These are phyloP conservation scores for Pseudomugil gertrudae DNA, from an alignment of 2,797 vertebrate genomes.

Conservation along the genomic window DNA sequence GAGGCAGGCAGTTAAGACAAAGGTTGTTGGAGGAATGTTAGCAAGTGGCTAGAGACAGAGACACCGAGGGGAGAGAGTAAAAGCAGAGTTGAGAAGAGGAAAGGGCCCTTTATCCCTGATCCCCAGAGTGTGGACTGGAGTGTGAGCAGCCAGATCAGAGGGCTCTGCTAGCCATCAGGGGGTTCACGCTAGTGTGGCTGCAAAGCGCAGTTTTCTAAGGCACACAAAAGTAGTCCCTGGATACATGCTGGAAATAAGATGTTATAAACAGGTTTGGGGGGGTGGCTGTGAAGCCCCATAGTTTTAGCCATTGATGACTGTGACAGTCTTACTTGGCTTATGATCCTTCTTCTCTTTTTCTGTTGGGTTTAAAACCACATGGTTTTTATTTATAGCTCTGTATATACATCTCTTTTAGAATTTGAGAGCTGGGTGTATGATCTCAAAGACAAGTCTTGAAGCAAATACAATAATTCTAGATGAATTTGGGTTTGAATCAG, in stretches of 20 bases:
- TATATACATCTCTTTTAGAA: constrained; percentile 40
- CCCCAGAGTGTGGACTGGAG: constrained; percentile 68
- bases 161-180: constrained; percentile 65
- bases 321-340: constrained; percentile 43
- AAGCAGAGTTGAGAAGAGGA: constrained; percentile 42
- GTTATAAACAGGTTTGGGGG: constrained; percentile 65
- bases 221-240: constrained; percentile 58
- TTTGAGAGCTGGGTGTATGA: constrained; percentile 7
- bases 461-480: constrained; percentile 37
- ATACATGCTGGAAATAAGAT: constrained; percentile 66
- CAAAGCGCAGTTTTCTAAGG: constrained; percentile 61
- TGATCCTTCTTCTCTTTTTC: constrained; percentile 31
- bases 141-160: constrained; percentile 72
- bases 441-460: constrained; percentile 35
- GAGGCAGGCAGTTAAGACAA: constrained; percentile 58
- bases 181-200: constrained; percentile 60
- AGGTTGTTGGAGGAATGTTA: constrained; percentile 33
- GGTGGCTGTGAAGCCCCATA: constrained; percentile 44
- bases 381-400: constrained; percentile 37
- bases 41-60: constrained; percentile 1
- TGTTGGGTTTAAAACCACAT: constrained; percentile 44
- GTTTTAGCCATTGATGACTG: constrained; percentile 41
- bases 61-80: constrained; percentile 4
- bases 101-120: constrained; percentile 68
- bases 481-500: constrained; percentile 55